A percentile compares a stretch with the other conserved stretches of the same genome.
Evolutionary conservation across 1,140 invertebrate species (phyloP).

Genomic region (Elymnias hypermnestra): DNA sequence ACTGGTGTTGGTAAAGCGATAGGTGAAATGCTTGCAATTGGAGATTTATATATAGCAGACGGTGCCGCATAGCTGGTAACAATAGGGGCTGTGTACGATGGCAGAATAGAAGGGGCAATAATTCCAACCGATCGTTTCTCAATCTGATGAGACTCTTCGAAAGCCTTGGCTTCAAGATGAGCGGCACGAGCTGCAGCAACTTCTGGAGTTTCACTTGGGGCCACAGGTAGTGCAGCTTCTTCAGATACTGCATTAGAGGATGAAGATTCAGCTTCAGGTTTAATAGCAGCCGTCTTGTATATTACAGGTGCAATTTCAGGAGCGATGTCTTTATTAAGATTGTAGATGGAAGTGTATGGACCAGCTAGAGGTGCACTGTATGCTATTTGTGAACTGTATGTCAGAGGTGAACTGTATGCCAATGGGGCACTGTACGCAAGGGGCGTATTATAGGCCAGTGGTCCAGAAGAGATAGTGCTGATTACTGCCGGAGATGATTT

Average conservation of each 20-base stretch:
- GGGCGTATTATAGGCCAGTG: constrained; percentile 24
- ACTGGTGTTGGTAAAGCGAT: constrained; percentile 37
- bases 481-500: constrained; percentile 49
- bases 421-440: constrained; percentile 33
- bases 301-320: constrained; percentile 19
- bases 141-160: constrained; percentile 47
- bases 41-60: constrained; percentile 16
- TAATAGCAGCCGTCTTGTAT: constrained; percentile 25
- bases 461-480: constrained; percentile 33
- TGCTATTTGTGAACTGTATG: constrained; percentile 19
- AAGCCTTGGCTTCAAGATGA: constrained; percentile 55
- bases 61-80: constrained; percentile 19
- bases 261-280: constrained; percentile 22
- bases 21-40: constrained; percentile 35
- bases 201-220: constrained; percentile 57
- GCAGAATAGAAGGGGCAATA: not conserved
- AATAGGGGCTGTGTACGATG: constrained; percentile 11
- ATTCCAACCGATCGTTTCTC: constrained; percentile 44
- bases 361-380: constrained; percentile 19
- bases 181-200: constrained; percentile 71
- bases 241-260: constrained; percentile 18
- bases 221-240: constrained; percentile 28
- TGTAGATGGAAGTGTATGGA: constrained; percentile 18
- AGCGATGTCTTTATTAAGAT: constrained; percentile 24
- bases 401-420: constrained; percentile 28